A percentile compares a stretch with the other conserved stretches of the same genome.
Conservation (phyloP, 2,888 invertebrate genomes). For the Epinotia brunnichana region DNA sequence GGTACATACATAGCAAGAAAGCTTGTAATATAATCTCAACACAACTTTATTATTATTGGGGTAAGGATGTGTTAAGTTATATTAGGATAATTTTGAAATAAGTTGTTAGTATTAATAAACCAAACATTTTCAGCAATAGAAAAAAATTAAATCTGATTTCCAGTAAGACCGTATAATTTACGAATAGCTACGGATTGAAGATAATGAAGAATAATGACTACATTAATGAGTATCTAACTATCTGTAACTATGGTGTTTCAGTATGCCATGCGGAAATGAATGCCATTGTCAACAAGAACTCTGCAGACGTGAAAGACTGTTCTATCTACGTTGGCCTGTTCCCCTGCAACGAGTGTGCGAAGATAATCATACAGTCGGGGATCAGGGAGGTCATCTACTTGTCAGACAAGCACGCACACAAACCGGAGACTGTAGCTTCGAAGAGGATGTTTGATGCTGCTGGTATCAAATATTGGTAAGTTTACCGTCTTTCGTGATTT, state of each 20-base stretch:
- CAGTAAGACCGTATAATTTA: too few species aligned
- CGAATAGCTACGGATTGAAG: too few species aligned
- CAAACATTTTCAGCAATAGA: too few species aligned
- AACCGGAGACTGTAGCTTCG: conserved; percentile 88
- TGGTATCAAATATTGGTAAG: conserved; percentile 87
- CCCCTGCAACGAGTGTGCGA: conserved; percentile 99
- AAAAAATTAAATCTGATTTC: too few species aligned
- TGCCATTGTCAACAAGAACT: conserved; percentile 96
- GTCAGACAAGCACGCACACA: conserved; percentile 91
- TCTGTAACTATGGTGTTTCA: conserved; percentile 75
- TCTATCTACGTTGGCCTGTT: conserved; percentile 95
- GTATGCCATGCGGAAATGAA: conserved; percentile 99
- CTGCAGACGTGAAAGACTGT: conserved; percentile 89
- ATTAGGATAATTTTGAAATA: too few species aligned
- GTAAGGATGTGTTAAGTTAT: too few species aligned
- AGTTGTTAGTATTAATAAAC: too few species aligned
- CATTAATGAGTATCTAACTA: too few species aligned
- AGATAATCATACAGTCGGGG: conserved; percentile 97
- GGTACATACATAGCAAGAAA: too few species aligned
- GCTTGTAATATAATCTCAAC: too few species aligned
- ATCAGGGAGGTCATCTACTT: conserved; percentile 91
- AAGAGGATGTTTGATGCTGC: conserved; percentile 92
- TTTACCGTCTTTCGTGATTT: conserved; percentile 35
- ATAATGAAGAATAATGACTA: too few species aligned
- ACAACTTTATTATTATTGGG: too few species aligned